These are phyloP conservation scores for Casuarius casuarius DNA, from an alignment of 2,113 vertebrate genomes.

Conservation along the genomic window DNA sequence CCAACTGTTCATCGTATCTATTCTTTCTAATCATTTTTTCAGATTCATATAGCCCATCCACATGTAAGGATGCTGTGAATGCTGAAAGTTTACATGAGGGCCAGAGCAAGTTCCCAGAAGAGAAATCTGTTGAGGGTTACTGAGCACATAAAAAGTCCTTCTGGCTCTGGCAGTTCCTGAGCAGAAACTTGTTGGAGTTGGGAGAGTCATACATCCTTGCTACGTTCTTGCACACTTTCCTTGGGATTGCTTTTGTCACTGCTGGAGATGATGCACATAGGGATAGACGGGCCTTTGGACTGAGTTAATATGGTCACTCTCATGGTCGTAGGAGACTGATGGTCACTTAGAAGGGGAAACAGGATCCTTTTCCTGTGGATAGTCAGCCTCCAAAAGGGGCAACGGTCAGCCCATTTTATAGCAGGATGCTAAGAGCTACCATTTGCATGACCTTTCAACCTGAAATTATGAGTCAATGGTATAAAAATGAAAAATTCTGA, in stretches of 20 bases:
- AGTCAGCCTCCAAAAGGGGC: not conserved
- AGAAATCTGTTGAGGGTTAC: not conserved
- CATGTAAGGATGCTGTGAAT: not conserved
- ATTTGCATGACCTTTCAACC: not conserved
- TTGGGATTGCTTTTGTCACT: not conserved
- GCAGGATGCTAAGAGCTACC: not conserved
- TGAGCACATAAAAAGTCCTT: not conserved
- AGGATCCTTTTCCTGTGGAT: not conserved
- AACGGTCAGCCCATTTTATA: not conserved
- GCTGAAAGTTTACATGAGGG: not conserved
- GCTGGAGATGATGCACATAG: not conserved
- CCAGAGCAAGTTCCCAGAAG: not conserved
- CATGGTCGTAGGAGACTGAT: not conserved
- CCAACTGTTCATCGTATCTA: not conserved
- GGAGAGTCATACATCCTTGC: not conserved
- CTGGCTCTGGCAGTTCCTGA: not conserved
- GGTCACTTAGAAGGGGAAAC: not conserved
- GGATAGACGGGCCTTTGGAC: not conserved
- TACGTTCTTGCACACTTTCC: not conserved
- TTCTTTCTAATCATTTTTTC: not conserved
- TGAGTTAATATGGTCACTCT: fast-evolving
- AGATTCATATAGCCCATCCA: not conserved
- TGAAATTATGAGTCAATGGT: fast-evolving
- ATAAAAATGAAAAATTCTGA: not conserved
- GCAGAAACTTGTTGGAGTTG: not conserved